Evolutionary conservation across 2,888 invertebrate species (phyloP), one percentile per base, ranked within the genome.

Genomic region (Ormyrus nitidulus): DNA sequence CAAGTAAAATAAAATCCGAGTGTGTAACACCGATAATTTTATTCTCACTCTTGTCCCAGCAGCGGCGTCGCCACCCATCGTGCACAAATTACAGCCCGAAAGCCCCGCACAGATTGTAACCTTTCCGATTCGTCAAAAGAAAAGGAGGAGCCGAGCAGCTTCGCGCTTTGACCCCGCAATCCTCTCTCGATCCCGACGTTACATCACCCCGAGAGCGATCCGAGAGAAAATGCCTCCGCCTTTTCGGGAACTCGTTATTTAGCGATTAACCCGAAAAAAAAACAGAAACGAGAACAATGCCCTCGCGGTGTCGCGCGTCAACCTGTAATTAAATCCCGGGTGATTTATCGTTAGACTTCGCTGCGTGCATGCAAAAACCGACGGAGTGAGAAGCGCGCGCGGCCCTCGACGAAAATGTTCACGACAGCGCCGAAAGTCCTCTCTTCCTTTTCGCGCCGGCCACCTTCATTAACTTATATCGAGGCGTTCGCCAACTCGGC

Each of bases 381-480:
- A 34, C 34, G 34, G 34, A 4, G 34, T 4, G 0, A 34, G 34
- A 34, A 34, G 34, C 34, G 19, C 19, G 19, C 19, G 19, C 1
- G 34, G 34, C 34, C 34, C 34, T 34, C 34, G 34, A 34, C 34
- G 34, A 34, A 34, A 4, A 34, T 34, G 34, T 34, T 34, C 4
- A 56, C 62, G 69, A 69, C 56, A 54, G 34, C 19, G 66, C 44
- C 54, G 19, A 76, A 69, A 62, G 69, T 59, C 59, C 58, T 54
- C 53, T 61, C 34, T 34, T 34, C 48, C 13, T 49, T 62, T 54
- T 58, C 56, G 7, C 77, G 6, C 8, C 7, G 79, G 77, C 71
- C 75, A 59, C 81, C 81, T 83, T 84, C 83, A 85, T 85, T 85
- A 85, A 83, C 81, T 83, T 84, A 83, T 19, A 19, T 84, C 85